Evolutionary conservation across 2,113 vertebrate genomes (phyloP), one percentile per base, ranked within the genome.

Genomic region (Sinocyclocheilus anshuiensis): DNA sequence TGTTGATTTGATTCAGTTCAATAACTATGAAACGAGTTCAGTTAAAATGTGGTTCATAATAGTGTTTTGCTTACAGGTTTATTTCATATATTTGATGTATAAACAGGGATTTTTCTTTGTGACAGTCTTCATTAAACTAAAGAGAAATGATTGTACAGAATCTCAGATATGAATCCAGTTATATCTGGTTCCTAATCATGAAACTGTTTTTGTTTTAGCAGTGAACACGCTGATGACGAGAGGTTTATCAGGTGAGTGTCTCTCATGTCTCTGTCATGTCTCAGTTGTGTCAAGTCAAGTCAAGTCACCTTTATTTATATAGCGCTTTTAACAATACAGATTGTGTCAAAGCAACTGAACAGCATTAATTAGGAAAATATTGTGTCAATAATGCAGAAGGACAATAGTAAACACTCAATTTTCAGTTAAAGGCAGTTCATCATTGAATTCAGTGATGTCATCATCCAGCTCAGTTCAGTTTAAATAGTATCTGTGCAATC

Each of bases 231-330:
- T 91, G 89, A 91, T 91, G 90, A 90, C 83, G 61, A 88, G 81
- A 74, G 91, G 86, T 10, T 81, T 91, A 50, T 93, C 92, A 92
- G 93, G 94, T 95, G 87, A 94, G 93, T 45, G 57, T n/a, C n/a
- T 61, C 22, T 65, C n/a, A 13, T 65, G 11, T 65, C 59, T 63
- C 36, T 6, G 36, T 18, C 10, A 4, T 24, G 22, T 63, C 9
- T 63, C 0, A 24, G 9, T n/a, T 4, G 2, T n/a, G 20, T 61
- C 42, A 33, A 33, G 29, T 33, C 29, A 3, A 9, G 20, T 61
- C 42, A 33, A 33, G 29, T 33, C 29, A 3, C 2, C 29, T 33
- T 3, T 33, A 33, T 33, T 33, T 33, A 33, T 33, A 33, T 33
- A 29, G 2, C 29, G 29, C 2, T 33, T 29, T 33, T 33, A 33